These are phyloP conservation scores for Nannoperca australis DNA, from an alignment of 2,797 vertebrate species.

Conservation along the genomic window DNA sequence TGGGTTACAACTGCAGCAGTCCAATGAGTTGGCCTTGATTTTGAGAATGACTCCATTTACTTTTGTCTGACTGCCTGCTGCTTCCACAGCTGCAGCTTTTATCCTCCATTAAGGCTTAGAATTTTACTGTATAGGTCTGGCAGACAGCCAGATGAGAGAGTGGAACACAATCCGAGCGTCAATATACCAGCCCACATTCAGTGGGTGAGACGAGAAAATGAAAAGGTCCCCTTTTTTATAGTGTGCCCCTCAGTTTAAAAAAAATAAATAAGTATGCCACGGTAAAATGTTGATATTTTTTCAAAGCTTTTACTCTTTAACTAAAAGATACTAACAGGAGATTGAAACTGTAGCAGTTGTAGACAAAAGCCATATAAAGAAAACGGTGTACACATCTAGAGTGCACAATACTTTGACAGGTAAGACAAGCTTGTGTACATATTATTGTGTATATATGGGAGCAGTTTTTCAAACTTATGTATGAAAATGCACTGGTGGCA, in stretches of 20 bases:
- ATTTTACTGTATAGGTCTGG: slow-evolving; percentile 61
- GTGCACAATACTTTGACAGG: neutral
- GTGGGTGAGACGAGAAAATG: neutral
- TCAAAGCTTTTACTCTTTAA: neutral
- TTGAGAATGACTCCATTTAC: slow-evolving; percentile 73
- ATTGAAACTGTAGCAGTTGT: neutral
- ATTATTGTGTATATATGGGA: neutral
- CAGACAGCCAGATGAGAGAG: slow-evolving; percentile 53
- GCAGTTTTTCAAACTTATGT: neutral
- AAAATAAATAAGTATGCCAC: neutral
- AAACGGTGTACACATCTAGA: neutral
- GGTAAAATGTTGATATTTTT: neutral
- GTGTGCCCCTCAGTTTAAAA: neutral
- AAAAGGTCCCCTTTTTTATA: neutral
- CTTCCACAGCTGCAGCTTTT: slow-evolving; percentile 70
- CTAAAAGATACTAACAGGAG: neutral
- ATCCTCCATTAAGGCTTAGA: slow-evolving; percentile 50
- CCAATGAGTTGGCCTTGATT: slow-evolving; percentile 68
- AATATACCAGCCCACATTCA: slow-evolving; percentile 43
- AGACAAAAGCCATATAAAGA: neutral
- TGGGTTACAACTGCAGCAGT: slow-evolving; percentile 72
- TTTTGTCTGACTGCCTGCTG: slow-evolving; percentile 68
- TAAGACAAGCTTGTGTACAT: neutral
- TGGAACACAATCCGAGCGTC: slow-evolving; percentile 39
- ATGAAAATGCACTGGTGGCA: neutral